Base-by-base conservation (phyloP, 1,140 invertebrate species). In the Paraescarpia echinospica region DNA sequence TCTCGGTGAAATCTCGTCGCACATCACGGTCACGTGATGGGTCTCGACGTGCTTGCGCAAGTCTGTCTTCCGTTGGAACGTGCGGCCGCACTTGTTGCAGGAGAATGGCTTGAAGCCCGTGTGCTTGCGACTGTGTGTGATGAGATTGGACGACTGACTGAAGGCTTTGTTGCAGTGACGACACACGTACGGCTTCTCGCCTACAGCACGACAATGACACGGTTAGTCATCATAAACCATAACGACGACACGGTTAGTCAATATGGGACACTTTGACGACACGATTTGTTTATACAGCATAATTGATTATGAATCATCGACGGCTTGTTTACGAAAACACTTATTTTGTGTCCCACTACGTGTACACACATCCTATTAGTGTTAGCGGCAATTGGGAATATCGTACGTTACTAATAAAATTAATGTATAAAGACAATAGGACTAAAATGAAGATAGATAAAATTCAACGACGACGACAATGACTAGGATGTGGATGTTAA, bases 101-200 rank as follows among this genome's bases (percentile, higher is more conserved):
- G 98, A 34, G 96, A 99, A 99, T 1, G 99, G 99, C 95, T 99
- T 99, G 97, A 98, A 99, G 2, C 98, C 98, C 0, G 99, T 99
- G 96, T 99, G 99, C 96, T 99, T 99, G 91, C 99, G 97, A 89
- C 98, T 99, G 96, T 99, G 99, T 1, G 99, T 99, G 96, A 99
- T 99, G 92, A 99, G 97, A 96, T 99, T 99, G 90, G 99, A 99
- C 93, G 98, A 99, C 96, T 99, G 99, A 93, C 98, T 99, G 96
- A 99, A 99, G 9, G 99, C 98, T 96, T 99, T 99, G 33, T 98
- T 91, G 96, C 99, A 99, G 34, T 99, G 98, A 93, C 98, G 97
- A 96, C 99, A 99, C 96, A 99, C 99, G 97, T 99, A 99, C 0
- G 99, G 99, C 95, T 99, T 99, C 96, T 99, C 99, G 27, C 93